Percentiles rank a stretch among this genome's conserved stretches.
phyloP scores from a whole-genome alignment of 2,888 invertebrate species.

The Eupeodes luniger region DNA sequence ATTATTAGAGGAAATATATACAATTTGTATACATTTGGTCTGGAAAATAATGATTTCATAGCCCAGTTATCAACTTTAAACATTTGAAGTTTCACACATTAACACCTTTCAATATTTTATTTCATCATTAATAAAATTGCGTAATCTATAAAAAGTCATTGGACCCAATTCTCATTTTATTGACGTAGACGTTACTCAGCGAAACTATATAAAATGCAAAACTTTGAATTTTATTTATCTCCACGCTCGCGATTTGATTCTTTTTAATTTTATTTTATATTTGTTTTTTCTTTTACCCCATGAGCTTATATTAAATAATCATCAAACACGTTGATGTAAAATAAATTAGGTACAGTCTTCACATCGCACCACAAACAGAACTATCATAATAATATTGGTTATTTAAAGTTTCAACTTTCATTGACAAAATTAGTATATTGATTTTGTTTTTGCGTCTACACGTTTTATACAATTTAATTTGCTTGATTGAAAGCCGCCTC shows the following conservation, averaged over 20 bases:
- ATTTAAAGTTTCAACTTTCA: slow-evolving; percentile 11
- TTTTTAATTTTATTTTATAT: slow-evolving; percentile 1
- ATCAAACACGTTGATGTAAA: slow-evolving; percentile 14
- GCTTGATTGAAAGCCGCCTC: slow-evolving; percentile 19
- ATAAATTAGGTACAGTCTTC: background rate
- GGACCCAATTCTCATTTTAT: slow-evolving; percentile 2
- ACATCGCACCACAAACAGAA: background rate
- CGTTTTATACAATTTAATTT: slow-evolving; percentile 15
- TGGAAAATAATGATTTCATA: no score
- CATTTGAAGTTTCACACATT: no score
- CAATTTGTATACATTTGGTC: no score
- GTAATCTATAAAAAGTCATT: slow-evolving; percentile 8
- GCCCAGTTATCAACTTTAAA: no score
- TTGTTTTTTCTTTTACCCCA: background rate
- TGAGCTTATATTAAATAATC: slow-evolving; percentile 21
- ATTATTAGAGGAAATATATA: no score
- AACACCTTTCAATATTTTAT: background rate
- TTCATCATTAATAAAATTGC: background rate
- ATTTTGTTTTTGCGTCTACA: background rate
- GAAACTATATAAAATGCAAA: background rate
- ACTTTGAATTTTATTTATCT: background rate
- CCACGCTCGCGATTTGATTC: background rate
- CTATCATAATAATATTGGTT: background rate
- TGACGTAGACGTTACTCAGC: slow-evolving; percentile 3
- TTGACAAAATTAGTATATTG: slow-evolving; percentile 1